Percentiles rank a stretch among this genome's conserved stretches.
Evolutionary conservation across 1,140 invertebrate species (phyloP).

Genomic region (Araneus ventricosus): DNA sequence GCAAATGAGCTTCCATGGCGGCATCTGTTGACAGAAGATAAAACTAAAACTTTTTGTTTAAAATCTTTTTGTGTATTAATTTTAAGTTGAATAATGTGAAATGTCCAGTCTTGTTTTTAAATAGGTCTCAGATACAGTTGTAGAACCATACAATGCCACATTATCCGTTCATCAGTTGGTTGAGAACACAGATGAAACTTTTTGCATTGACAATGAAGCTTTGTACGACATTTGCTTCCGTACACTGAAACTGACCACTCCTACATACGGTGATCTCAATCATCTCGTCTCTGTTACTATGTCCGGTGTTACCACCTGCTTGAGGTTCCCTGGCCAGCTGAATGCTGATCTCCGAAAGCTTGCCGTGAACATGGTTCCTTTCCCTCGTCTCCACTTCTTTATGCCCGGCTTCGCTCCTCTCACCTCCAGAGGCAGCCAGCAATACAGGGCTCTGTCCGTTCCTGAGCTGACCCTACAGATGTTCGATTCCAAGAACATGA

Average conservation of each 20-base stretch:
- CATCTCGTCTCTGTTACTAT: slow-evolving; percentile 84
- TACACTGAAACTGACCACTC: slow-evolving; percentile 90
- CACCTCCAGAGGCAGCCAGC: slow-evolving; percentile 82
- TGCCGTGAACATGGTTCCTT: slow-evolving; percentile 91
- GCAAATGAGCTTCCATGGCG: too few relatives aligned
- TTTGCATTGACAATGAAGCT: slow-evolving; percentile 87
- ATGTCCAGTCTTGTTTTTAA: neutral
- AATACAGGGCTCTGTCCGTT: slow-evolving; percentile 83
- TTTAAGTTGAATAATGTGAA: neutral
- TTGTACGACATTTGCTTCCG: slow-evolving; percentile 96
- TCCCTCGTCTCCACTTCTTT: slow-evolving; percentile 89
- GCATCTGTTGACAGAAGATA: too few relatives aligned
- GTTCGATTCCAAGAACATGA: slow-evolving; percentile 89
- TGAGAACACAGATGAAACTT: slow-evolving; percentile 87
- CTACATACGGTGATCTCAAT: slow-evolving; percentile 84
- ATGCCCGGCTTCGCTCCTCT: slow-evolving; percentile 89
- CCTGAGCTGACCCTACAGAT: slow-evolving; percentile 84
- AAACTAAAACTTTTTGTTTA: too few relatives aligned
- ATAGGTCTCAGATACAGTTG: slow-evolving; percentile 83
- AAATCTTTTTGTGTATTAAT: neutral
- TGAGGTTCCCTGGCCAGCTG: slow-evolving; percentile 89
- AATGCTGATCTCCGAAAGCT: slow-evolving; percentile 92
- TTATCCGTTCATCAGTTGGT: slow-evolving; percentile 89
- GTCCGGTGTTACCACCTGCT: slow-evolving; percentile 90
- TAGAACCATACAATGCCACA: slow-evolving; percentile 84